Conservation (phyloP, 2,113 vertebrate species). For the Syrrhaptes paradoxus region DNA sequence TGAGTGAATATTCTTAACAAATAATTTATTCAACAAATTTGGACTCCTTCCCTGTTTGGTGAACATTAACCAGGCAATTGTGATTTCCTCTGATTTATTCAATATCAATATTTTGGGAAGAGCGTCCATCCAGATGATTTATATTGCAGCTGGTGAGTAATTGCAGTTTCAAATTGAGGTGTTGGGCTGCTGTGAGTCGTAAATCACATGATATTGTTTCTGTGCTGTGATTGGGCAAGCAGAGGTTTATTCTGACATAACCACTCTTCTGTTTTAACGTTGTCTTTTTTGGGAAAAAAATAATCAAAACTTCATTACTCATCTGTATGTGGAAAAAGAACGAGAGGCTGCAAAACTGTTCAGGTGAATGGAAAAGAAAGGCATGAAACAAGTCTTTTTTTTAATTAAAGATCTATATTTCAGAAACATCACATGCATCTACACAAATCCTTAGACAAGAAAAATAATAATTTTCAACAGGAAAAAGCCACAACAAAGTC, state of each 20-base stretch:
- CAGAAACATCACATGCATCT: background rate
- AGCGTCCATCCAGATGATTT: background rate
- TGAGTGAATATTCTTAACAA: slow-evolving; percentile 41
- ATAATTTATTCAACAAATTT: slow-evolving; percentile 31
- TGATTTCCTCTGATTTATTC: slow-evolving; percentile 9
- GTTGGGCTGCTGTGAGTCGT: background rate
- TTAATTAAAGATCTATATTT: background rate
- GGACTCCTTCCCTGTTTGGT: background rate
- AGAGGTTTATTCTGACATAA: background rate
- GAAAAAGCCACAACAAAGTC: background rate
- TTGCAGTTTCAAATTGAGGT: fast-evolving
- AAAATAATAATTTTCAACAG: background rate
- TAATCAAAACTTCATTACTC: background rate
- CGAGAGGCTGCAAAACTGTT: background rate
- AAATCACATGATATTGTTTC: background rate
- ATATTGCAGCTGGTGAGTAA: background rate
- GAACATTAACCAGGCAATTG: background rate
- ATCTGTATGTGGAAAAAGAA: background rate
- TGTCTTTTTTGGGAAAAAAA: background rate
- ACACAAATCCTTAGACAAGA: background rate
- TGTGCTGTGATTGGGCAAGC: background rate
- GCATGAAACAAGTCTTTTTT: background rate
- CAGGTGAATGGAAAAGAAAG: background rate
- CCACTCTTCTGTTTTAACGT: background rate
- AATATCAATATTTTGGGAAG: background rate